Percentiles rank a stretch among this genome's conserved stretches.
These are phyloP conservation scores for Bacillus rossius DNA, from an alignment of 1,140 invertebrate genomes.

Conservation along the genomic window DNA sequence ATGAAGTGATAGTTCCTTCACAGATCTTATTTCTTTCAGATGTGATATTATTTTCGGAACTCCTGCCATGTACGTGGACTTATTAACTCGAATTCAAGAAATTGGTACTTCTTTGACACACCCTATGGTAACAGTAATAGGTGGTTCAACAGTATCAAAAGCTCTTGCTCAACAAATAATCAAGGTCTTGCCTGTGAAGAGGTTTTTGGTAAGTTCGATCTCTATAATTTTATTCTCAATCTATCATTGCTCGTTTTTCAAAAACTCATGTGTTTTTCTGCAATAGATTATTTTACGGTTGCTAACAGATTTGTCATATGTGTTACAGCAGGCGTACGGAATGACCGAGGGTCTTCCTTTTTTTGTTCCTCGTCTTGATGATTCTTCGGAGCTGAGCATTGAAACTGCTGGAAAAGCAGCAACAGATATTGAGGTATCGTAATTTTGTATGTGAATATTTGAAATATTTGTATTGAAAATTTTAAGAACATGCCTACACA, in stretches of 20 bases:
- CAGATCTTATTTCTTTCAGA: slow-evolving; percentile 35
- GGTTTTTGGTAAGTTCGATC: slow-evolving; percentile 42
- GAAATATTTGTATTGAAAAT: too few relatives aligned
- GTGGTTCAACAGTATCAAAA: slow-evolving; percentile 70
- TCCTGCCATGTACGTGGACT: slow-evolving; percentile 94
- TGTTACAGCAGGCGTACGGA: slow-evolving; percentile 71
- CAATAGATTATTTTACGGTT: not conserved
- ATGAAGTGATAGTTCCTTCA: too few relatives aligned
- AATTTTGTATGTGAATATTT: too few relatives aligned
- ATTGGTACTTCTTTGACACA: not conserved
- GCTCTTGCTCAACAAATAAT: slow-evolving; percentile 60
- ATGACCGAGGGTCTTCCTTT: slow-evolving; percentile 81
- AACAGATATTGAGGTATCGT: slow-evolving; percentile 75
- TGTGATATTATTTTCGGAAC: slow-evolving; percentile 85
- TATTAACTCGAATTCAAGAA: slow-evolving; percentile 41
- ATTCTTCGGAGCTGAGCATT: slow-evolving; percentile 57
- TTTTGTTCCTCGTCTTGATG: slow-evolving; percentile 46
- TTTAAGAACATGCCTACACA: too few relatives aligned
- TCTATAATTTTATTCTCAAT: not conserved
- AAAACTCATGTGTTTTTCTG: not conserved
- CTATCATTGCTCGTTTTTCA: not conserved
- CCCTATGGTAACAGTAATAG: slow-evolving; percentile 57
- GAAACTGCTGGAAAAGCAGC: slow-evolving; percentile 71
- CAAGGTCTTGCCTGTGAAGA: slow-evolving; percentile 42
- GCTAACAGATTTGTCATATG: not conserved